Conservation (phyloP, 2,113 vertebrate species). For the Physeter macrocephalus region DNA sequence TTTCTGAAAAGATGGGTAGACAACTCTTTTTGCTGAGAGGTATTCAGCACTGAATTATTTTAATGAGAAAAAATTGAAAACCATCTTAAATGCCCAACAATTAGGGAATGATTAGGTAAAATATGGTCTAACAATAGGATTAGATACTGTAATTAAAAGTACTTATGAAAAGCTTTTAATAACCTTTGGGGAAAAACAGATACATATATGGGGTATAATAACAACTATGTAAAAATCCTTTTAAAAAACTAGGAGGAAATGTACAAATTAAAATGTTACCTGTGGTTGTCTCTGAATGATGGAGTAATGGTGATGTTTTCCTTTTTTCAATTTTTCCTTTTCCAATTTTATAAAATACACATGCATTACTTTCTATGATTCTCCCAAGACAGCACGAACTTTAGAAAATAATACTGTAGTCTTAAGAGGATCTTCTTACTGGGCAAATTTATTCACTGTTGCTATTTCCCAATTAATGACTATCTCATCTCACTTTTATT, state of each 20-base stretch:
- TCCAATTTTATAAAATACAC: not conserved
- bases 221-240: not conserved
- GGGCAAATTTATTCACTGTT: not conserved
- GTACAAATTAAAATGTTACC: not conserved
- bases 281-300: not conserved
- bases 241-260: not conserved
- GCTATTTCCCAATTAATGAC: not conserved
- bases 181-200: not conserved
- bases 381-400: not conserved
- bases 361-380: not conserved
- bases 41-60: slow-evolving; percentile 10
- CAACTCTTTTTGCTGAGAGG: not conserved
- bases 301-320: not conserved
- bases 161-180: slow-evolving; percentile 17
- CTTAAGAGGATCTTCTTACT: not conserved
- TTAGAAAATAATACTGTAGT: not conserved
- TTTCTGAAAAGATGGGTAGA: not conserved
- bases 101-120: slow-evolving; percentile 21
- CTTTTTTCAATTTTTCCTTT: not conserved
- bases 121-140: slow-evolving; percentile 4
- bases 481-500: not conserved
- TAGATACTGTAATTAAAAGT: slow-evolving; percentile 35
- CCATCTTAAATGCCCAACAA: not conserved
- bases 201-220: not conserved
- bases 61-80: not conserved